A percentile compares a stretch with the other conserved stretches of the same genome.
Evolutionary conservation across 2,797 vertebrate genomes (phyloP).

Genomic region (Limnodromus scolopaceus): DNA sequence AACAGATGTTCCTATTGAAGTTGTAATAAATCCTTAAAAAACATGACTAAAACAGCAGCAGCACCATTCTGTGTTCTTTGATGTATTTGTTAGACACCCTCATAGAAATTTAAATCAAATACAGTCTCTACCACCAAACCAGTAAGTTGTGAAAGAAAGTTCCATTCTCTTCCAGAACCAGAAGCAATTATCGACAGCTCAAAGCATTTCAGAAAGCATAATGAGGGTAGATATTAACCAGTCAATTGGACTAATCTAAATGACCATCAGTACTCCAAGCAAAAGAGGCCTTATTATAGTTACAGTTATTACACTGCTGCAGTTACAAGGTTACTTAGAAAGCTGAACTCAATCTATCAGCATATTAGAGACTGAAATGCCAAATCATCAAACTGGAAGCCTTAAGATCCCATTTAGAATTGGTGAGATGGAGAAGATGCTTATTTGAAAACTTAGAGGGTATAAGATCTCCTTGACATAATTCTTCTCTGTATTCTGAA

Average conservation of each 20-base stretch:
- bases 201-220: constrained; percentile 25
- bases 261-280: background rate
- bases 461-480: background rate
- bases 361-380: constrained; percentile 13
- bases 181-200: constrained; percentile 6
- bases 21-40: background rate
- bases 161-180: background rate
- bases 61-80: background rate
- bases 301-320: background rate
- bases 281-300: constrained; percentile 10
- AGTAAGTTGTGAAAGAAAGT: constrained; percentile 9
- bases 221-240: constrained; percentile 34
- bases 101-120: background rate
- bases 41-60: background rate
- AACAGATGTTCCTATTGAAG: background rate
- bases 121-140: background rate
- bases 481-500: background rate
- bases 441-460: background rate
- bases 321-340: constrained; percentile 50
- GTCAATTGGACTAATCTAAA: constrained; percentile 36
- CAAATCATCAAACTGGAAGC: background rate
- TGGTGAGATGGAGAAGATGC: background rate
- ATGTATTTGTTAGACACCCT: background rate
- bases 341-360: constrained; percentile 34
- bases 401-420: background rate